Base-by-base conservation (phyloP, 2,888 invertebrate genomes). In the Chrysolina americana region DNA sequence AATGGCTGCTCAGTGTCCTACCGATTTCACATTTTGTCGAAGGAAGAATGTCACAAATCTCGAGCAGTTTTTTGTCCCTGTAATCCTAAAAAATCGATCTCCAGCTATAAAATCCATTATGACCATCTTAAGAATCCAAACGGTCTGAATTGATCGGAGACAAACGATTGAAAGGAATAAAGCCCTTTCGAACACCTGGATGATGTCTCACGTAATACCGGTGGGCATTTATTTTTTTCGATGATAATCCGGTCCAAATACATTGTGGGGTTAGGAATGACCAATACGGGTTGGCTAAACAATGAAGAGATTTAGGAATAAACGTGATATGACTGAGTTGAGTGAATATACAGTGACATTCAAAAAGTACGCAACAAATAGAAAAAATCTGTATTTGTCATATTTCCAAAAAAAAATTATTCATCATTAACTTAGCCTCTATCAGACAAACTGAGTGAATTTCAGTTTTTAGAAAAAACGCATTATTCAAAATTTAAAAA, bases 151-250 rank as follows among this genome's bases (percentile, higher is more conserved):
- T 53, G 69, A 64, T 69, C 53, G 69, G 28, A 41, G 17, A 41
- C 68, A 47, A 69, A 21, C 64, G 73, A 64, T 65, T 65, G 68
- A 56, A 64, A 41, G 17, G 63, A 41, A 69, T 73, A 56, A 73
- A 68, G 63, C 41, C 56, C 23, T 50, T 41, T 47, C 36, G 73
- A 73, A 73, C 73, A 73, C 73, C 73, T 73, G 73, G 73, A 65
- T 44, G 69, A 69, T 69, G 69, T 63, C 59, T 50, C 56, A 73
- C 65, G 63, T 69, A 63, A 73, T 65, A 73, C 73, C 73, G 41
- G 68, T 69, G 64, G 53, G 53, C 64, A 50, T 68, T 68, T 48
- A 28, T 68, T 68, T 73, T 53, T 50, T 53, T 53, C 53, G 17
- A 28, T 59, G 10, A 59, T 59, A 59, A 59, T 59, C 59, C 59